Base-by-base conservation (phyloP, 2,888 invertebrate genomes). In the Hydriomena furcata region DNA sequence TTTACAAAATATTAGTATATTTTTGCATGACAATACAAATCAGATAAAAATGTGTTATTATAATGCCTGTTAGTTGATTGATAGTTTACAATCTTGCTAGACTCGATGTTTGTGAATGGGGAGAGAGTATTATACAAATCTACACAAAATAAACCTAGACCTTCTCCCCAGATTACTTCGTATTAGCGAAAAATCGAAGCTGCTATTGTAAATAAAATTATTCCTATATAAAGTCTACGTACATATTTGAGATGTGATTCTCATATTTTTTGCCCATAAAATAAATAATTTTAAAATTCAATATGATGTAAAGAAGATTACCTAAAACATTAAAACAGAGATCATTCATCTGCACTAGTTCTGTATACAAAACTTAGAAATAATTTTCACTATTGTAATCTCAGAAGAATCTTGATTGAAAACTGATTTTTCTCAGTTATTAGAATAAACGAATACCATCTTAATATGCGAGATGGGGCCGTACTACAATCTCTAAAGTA, bases 231-330 rank as follows among this genome's bases (percentile, higher is more conserved):
- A 38, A 43, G 12, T 17, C 40, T 42, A 43, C 13, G 30, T 30
- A 38, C 25, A 5, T 7, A 12, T n/a, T n/a, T n/a, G n/a, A n/a
- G n/a, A 43, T 70, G 69, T 76, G 66, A 67, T 66, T 57, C 63
- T 63, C 73, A 71, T 70, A 73, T 72, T 62, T 64, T 68, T 75
- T 73, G 75, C 72, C 11, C 36, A 68, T 58, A 58, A 21, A 40
- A 50, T 43, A 10, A n/a, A 35, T 7, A 31, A 17, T 37, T 17
- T 7, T 23, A 8, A 30, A 38, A 28, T 4, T 4, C n/a, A n/a
- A n/a, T n/a, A 5, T 17, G 4, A 7, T 12, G 20, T 7, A 38
- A 7, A 13, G 24, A 11, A 24, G 24, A 41, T 23, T 17, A 27
- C 8, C 5, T 27, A 17, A 8, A 27, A 11, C 17, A 2, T 20